Percentiles rank a stretch among this genome's conserved stretches.
phyloP scores from a whole-genome alignment of 1,140 invertebrate genomes.

The Goniozus legneri region DNA sequence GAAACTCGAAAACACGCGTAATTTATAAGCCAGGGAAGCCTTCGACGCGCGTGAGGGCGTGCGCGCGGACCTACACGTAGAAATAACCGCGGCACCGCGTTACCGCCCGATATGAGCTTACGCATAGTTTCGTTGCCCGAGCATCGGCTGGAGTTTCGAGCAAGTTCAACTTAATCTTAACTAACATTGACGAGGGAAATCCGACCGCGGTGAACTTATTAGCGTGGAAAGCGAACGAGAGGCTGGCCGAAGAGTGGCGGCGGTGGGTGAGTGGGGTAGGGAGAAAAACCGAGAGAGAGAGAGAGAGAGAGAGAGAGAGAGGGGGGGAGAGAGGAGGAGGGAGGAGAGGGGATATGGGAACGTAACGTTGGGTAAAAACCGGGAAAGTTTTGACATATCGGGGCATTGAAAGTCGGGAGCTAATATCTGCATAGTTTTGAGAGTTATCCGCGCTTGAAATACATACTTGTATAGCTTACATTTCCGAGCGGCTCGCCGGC shows the following conservation, averaged over 20 bases:
- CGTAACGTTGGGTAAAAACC: conserved; percentile 14
- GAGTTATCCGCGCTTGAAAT: not conserved
- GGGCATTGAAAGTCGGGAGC: conserved; percentile 10
- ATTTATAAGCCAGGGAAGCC: no score
- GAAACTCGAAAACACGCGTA: no score
- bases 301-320: not conserved
- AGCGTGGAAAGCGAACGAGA: not conserved
- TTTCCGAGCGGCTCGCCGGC: no score
- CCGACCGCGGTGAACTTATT: not conserved
- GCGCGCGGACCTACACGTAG: no score
- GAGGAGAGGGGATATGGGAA: not conserved
- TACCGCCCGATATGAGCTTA: conserved; percentile 30
- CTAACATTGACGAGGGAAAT: conserved; percentile 19
- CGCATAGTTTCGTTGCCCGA: conserved; percentile 22
- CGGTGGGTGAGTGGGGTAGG: conserved; percentile 9
- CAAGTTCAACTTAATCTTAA: conserved; percentile 34
- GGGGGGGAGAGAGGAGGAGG: conserved; percentile 10
- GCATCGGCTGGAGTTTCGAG: conserved; percentile 23
- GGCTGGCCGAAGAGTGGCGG: conserved; percentile 4
- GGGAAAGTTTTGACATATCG: conserved; percentile 9
- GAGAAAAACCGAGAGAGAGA: no score
- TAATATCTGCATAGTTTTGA: conserved; percentile 29
- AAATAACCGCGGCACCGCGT: no score
- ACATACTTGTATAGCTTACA: not conserved
- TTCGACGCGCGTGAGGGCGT: no score